Percentiles rank a stretch among this genome's conserved stretches.
These are phyloP conservation scores for Eremophila alpestris DNA, from an alignment of 2,797 vertebrate genomes.

Conservation along the genomic window DNA sequence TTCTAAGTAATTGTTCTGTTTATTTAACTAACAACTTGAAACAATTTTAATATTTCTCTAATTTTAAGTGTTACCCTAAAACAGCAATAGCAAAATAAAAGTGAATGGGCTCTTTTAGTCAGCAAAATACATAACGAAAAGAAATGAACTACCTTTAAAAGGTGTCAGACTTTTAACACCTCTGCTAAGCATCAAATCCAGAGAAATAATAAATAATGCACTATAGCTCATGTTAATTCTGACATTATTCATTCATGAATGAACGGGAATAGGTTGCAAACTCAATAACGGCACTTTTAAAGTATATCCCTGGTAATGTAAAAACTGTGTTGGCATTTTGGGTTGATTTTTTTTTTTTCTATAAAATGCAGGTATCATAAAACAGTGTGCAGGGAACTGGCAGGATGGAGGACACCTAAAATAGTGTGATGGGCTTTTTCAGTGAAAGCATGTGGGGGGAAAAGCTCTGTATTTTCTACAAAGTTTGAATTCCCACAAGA, in stretches of 20 bases:
- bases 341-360: not conserved
- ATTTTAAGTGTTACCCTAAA: not conserved
- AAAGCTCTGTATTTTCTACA: not conserved
- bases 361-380: not conserved
- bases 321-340: slow-evolving; percentile 3
- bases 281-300: slow-evolving; percentile 37
- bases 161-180: slow-evolving; percentile 39
- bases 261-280: slow-evolving; percentile 19
- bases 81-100: not conserved
- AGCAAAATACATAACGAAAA: not conserved
- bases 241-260: slow-evolving; percentile 54
- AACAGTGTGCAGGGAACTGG: not conserved
- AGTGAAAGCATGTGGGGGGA: not conserved
- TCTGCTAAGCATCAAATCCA: slow-evolving; percentile 30
- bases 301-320: slow-evolving; percentile 27
- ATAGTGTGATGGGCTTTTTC: not conserved
- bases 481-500: not conserved
- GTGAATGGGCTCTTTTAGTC: not conserved
- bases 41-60: not conserved
- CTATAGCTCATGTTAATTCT: slow-evolving; percentile 56
- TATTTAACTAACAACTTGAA: not conserved
- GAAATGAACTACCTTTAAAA: slow-evolving; percentile 30
- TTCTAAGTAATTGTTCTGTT: not conserved
- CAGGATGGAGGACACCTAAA: not conserved
- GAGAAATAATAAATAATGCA: slow-evolving; percentile 65